Base-by-base conservation (phyloP, 2,113 vertebrate species). In the Erpornis zantholeuca region DNA sequence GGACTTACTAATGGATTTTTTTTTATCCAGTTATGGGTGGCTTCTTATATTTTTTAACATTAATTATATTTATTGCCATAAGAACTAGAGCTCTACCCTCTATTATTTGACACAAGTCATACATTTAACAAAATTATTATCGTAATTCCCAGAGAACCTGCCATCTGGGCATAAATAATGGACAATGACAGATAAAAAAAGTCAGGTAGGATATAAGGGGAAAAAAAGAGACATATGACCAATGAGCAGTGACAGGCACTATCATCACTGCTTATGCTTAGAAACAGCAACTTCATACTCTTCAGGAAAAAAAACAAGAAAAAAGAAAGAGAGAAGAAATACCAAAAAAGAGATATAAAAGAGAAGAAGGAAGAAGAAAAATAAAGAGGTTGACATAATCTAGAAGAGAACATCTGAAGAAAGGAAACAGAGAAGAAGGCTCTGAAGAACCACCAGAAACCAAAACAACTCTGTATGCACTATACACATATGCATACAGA, bases 271-370 rank as follows among this genome's bases (percentile, higher is more conserved):
- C 4, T 36, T 36, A 81, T 11, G 12, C 20, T 78, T 54, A 71
- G 27, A 77, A 90, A 56, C 3, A 76, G 12, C 6, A 86, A 86
- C 12, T 65, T 49, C 25, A 66, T 42, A 33, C 9, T 40, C 11
- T 40, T 56, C 13, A 29, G 9, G 7, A 1, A 0, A 3, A 56
- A 50, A 11, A 15, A 12, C 7, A 22, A 5, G 7, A 14, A 31
- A 6, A 18, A 10, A 12, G 3, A 18, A 23, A 45, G 33, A 24
- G 35, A 24, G 20, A 20, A 29, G 5, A 49, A 42, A 42, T 3
- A 59, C 5, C 14, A 35, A 65, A 13, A 78, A 40, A 22, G 7
- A 35, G 18, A 59, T 15, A 38, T 2, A 1, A 50, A 29, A 52
- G 33, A 66, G 44, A 36, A 15, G 19, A 59, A 24, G 20, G 9